Percentiles rank a stretch among this genome's conserved stretches.
phyloP scores from a whole-genome alignment of 1,140 invertebrate genomes.

The Yoshiicerus persimilis region DNA sequence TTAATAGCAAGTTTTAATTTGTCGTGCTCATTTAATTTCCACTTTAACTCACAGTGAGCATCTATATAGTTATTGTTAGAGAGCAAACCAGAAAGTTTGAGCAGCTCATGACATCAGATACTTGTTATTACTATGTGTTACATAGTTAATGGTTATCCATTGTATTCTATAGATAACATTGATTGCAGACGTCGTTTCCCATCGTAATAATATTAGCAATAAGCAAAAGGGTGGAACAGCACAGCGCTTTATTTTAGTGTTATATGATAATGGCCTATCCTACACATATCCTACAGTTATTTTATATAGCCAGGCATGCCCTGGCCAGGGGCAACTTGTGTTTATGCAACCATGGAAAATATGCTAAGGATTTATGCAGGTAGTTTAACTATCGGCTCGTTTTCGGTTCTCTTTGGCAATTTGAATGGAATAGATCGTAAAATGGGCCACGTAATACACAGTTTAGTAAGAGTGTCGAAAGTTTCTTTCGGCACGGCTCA shows the following conservation, averaged over 20 bases:
- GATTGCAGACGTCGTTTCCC: background rate
- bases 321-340: background rate
- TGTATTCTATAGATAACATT: background rate
- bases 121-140: constrained; percentile 4
- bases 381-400: constrained; percentile 27
- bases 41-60: background rate
- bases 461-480: constrained; percentile 33
- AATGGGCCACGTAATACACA: constrained; percentile 25
- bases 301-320: background rate
- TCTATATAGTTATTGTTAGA: background rate
- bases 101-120: constrained; percentile 18
- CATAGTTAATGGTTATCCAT: background rate
- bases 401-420: constrained; percentile 8
- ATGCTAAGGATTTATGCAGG: constrained; percentile 13
- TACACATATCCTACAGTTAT: background rate
- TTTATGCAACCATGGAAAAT: background rate
- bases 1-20: constrained; percentile 22
- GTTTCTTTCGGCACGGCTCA: constrained; percentile 25
- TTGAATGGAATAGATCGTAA: constrained; percentile 28
- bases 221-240: constrained; percentile 13
- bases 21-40: constrained; percentile 25
- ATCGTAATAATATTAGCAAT: background rate
- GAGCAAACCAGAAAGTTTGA: constrained; percentile 2
- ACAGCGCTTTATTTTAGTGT: constrained; percentile 2
- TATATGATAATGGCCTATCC: background rate